Conservation (phyloP, 2,888 invertebrate species). For the Diarsia dahlii region DNA sequence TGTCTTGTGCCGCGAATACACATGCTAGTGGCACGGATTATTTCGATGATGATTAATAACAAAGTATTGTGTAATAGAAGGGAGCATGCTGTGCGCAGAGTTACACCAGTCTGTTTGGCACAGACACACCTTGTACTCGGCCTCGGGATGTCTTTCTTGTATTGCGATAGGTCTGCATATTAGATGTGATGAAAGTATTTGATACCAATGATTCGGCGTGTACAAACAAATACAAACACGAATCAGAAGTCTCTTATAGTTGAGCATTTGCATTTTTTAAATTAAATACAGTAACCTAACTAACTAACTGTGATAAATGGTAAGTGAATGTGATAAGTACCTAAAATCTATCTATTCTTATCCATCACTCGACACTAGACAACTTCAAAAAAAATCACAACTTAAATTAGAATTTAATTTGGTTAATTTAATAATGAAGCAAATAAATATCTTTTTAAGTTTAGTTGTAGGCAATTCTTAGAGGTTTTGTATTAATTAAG, state of each 20-base stretch:
- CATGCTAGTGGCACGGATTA: too few relatives aligned
- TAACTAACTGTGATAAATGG: neutral
- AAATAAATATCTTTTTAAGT: conserved; percentile 27
- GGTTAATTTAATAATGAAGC: conserved; percentile 6
- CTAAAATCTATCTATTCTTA: neutral
- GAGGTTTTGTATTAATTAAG: conserved; percentile 66
- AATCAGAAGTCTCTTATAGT: neutral
- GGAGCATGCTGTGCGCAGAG: conserved; percentile 58
- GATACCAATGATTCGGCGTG: neutral
- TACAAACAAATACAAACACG: neutral
- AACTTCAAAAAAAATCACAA: neutral
- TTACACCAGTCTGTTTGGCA: conserved; percentile 87
- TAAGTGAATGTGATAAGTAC: too few relatives aligned
- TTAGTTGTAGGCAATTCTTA: conserved; percentile 35
- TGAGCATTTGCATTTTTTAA: neutral
- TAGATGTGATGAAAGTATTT: neutral
- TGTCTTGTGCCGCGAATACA: too few relatives aligned
- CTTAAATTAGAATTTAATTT: conserved; percentile 10
- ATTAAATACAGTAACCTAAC: neutral
- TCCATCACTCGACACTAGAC: neutral
- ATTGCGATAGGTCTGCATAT: neutral
- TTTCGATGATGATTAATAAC: too few relatives aligned
- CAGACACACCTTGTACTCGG: conserved; percentile 84
- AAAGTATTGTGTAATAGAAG: conserved; percentile 48
- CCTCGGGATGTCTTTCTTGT: conserved; percentile 78